phyloP scores from a whole-genome alignment of 2,113 vertebrate species.

The Opisthocomus hoazin region DNA sequence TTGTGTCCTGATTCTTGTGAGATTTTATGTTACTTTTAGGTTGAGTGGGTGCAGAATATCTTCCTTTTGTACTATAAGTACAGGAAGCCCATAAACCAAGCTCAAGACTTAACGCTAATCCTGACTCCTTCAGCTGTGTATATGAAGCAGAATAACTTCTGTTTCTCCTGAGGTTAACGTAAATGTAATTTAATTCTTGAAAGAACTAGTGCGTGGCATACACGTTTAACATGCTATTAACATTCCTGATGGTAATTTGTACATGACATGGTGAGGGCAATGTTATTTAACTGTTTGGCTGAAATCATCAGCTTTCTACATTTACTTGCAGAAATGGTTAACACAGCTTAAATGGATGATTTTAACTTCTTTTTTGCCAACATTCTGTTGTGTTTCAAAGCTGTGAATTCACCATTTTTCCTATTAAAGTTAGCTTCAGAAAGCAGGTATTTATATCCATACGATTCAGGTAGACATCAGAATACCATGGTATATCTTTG shows the following conservation, averaged over 20 bases:
- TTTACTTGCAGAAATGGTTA: neutral
- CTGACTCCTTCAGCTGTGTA: neutral
- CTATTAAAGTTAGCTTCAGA: neutral
- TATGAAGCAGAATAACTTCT: neutral
- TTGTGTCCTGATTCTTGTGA: neutral
- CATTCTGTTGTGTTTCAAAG: neutral
- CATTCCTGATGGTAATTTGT: neutral
- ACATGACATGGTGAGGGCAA: rapidly evolving
- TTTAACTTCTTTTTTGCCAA: neutral
- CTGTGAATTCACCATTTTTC: neutral
- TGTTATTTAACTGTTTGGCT: neutral
- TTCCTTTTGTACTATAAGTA: neutral
- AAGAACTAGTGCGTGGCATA: neutral
- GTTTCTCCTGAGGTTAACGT: neutral
- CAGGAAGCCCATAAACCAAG: neutral
- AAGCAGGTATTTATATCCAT: neutral
- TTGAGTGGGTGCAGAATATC: neutral
- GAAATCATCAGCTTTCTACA: neutral
- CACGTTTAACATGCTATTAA: neutral
- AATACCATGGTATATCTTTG: neutral
- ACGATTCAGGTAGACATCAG: neutral
- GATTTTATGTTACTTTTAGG: neutral
- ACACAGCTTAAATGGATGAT: neutral
- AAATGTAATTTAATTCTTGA: neutral
- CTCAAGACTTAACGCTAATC: neutral